These are phyloP conservation scores for Corella eumyota DNA, from an alignment of 23 tunicate species.

Conservation along the genomic window DNA sequence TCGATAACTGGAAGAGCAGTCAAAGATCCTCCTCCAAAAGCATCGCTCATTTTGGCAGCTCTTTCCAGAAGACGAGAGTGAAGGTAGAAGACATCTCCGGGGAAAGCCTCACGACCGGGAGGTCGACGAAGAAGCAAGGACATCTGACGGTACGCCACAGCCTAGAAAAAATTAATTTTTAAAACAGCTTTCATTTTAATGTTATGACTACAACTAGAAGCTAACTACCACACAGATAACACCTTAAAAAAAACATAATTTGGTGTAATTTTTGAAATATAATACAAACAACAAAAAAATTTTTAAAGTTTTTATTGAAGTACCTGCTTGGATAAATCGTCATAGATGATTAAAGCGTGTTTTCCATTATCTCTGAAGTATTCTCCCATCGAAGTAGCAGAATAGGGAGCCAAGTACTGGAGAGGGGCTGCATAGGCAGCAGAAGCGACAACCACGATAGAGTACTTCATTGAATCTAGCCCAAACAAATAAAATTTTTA, in stretches of 20 bases:
- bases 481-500: not conserved
- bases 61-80: conserved; percentile 98
- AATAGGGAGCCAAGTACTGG: conserved; percentile 98
- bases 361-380: conserved; percentile 98
- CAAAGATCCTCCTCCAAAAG: conserved; percentile 90
- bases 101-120: conserved; percentile 99
- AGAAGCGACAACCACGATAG: conserved; percentile 96
- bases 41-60: conserved; percentile 99
- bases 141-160: conserved; percentile 99
- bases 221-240: not conserved
- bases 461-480: conserved; percentile 90
- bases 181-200: not conserved
- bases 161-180: conserved; percentile 28
- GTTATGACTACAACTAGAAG: not conserved
- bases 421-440: conserved; percentile 99
- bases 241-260: not conserved
- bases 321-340: conserved; percentile 99
- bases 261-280: not conserved
- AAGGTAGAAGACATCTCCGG: conserved; percentile 99
- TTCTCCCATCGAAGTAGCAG: conserved; percentile 99
- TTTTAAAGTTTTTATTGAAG: not conserved
- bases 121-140: conserved; percentile 99
- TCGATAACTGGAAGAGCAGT: conserved; percentile 99
- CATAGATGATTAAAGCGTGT: conserved; percentile 93
- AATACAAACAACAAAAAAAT: not conserved